phyloP scores from a whole-genome alignment of 2,113 vertebrate species.

The Paracanthobrama guichenoti region DNA sequence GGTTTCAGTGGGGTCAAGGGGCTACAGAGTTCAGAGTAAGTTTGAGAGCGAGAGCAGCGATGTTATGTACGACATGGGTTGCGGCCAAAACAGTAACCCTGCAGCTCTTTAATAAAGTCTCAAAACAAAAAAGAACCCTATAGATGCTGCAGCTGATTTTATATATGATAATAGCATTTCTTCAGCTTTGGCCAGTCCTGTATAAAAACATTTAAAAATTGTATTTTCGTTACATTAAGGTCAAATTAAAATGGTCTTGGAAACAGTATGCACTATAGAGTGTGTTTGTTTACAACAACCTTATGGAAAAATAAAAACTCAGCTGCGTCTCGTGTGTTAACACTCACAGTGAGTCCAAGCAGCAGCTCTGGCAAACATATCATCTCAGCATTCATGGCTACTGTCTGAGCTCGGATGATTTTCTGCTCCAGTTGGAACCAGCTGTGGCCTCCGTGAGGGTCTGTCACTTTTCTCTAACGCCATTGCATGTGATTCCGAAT shows the following conservation, averaged over 20 bases:
- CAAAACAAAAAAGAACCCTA: no score
- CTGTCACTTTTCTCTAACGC: background rate
- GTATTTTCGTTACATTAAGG: background rate
- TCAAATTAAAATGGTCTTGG: background rate
- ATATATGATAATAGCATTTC: background rate
- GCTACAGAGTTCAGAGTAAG: no score
- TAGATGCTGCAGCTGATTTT: background rate
- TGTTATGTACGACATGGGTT: no score
- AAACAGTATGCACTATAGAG: background rate
- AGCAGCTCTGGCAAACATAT: constrained; percentile 8
- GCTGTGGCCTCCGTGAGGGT: constrained; percentile 36
- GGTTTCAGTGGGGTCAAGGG: no score
- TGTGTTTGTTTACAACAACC: constrained; percentile 47
- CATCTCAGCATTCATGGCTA: constrained; percentile 12
- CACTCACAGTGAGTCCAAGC: background rate
- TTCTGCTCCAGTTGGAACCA: constrained; percentile 56
- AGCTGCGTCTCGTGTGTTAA: background rate
- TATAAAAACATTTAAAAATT: background rate
- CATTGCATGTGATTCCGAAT: constrained; percentile 4
- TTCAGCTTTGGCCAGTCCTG: background rate
- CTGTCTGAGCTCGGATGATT: constrained; percentile 45
- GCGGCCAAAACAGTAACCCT: no score
- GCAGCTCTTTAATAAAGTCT: no score
- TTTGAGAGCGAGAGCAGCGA: no score
- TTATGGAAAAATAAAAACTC: constrained; percentile 6